Percentiles rank a stretch among this genome's conserved stretches.
Evolutionary conservation across 1,140 invertebrate species (phyloP).

Genomic region (Doryteuthis pealeii): DNA sequence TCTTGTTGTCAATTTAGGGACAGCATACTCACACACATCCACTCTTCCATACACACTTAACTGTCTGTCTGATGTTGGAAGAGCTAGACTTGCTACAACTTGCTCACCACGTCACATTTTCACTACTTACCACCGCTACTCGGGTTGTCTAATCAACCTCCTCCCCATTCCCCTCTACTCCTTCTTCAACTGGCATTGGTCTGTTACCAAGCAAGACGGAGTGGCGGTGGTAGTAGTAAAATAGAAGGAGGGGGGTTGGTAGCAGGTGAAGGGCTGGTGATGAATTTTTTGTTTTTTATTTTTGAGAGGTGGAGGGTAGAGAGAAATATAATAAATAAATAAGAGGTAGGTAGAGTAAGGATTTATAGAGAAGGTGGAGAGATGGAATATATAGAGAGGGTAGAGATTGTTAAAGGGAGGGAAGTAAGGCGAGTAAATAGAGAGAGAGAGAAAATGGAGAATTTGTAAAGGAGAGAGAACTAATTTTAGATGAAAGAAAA

Average conservation of each 20-base stretch:
- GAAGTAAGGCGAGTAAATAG: too few relatives aligned
- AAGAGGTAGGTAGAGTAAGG: background rate
- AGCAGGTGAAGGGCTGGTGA: background rate
- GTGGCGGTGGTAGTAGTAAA: background rate
- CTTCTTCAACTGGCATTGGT: background rate
- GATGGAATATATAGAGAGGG: too few relatives aligned
- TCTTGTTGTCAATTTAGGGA: too few relatives aligned
- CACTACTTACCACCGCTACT: background rate
- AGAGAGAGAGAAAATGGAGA: too few relatives aligned
- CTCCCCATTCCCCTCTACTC: background rate
- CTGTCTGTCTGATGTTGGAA: background rate
- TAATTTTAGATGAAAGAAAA: too few relatives aligned
- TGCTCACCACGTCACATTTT: background rate
- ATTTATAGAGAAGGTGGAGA: too few relatives aligned
- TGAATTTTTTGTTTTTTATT: background rate
- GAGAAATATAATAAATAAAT: background rate
- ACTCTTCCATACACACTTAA: too few relatives aligned
- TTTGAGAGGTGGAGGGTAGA: background rate
- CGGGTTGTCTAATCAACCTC: background rate
- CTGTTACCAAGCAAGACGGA: background rate
- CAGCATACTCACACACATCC: too few relatives aligned
- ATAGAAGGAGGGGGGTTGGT: background rate
- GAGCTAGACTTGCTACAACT: background rate
- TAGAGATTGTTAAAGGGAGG: too few relatives aligned
- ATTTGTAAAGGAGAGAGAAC: too few relatives aligned